These are phyloP conservation scores for Gymnoscopelus braueri DNA, from an alignment of 2,797 vertebrate species.

Conservation along the genomic window DNA sequence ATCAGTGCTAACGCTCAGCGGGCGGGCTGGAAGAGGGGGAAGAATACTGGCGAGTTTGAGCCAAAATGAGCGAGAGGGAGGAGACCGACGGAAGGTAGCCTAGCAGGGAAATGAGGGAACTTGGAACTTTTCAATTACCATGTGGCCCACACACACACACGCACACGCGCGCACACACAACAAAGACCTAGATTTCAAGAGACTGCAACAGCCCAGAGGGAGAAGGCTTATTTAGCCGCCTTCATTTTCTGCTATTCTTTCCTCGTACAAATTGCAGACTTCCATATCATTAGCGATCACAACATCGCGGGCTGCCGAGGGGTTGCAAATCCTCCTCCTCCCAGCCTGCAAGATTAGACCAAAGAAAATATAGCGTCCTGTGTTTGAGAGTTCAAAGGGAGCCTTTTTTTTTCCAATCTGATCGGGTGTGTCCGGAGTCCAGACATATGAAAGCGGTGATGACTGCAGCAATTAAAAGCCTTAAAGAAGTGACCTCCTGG, in stretches of 20 bases:
- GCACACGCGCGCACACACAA: conserved; percentile 54
- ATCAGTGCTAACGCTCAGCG: conserved; percentile 67
- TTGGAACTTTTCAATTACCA: conserved; percentile 82
- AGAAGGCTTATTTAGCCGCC: conserved; percentile 75
- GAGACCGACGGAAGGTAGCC: conserved; percentile 36
- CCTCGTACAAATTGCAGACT: conserved; percentile 62
- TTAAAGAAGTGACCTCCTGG: conserved; percentile 44
- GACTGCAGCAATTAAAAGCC: conserved; percentile 40
- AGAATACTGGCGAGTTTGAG: not conserved
- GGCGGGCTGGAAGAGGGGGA: conserved; percentile 34
- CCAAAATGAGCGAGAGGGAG: conserved; percentile 31
- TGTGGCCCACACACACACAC: conserved; percentile 6
- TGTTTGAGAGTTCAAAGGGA: conserved; percentile 43
- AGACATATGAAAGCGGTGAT: conserved; percentile 14
- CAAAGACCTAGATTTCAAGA: conserved; percentile 80
- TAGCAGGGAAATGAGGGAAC: conserved; percentile 50
- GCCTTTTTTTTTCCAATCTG: conserved; percentile 21
- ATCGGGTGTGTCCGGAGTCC: conserved; percentile 29
- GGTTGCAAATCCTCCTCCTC: conserved; percentile 40
- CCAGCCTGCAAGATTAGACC: conserved; percentile 16
- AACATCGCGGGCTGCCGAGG: not conserved
- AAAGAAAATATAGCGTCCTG: conserved; percentile 23
- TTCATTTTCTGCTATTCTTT: conserved; percentile 59
- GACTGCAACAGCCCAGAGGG: conserved; percentile 75
- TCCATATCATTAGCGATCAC: conserved; percentile 51